A percentile compares a stretch with the other conserved stretches of the same genome.
phyloP scores from a whole-genome alignment of 2,113 vertebrate species.

The Scalopus aquaticus region DNA sequence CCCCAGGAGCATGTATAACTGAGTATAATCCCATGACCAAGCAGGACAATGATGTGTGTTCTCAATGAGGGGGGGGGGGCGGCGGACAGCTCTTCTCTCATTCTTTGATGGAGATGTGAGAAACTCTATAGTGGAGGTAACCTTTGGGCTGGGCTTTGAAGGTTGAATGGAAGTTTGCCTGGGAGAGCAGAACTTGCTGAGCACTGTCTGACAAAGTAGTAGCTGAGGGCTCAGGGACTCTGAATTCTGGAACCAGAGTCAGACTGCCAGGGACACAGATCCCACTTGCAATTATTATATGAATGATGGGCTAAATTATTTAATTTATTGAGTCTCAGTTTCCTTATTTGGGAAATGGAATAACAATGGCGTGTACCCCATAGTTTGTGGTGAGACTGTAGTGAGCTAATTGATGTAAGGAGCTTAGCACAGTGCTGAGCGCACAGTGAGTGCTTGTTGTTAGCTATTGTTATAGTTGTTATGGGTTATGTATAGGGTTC shows the following conservation, averaged over 20 bases:
- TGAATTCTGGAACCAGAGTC: not conserved
- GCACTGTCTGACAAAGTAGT: not conserved
- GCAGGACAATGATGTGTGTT: not conserved
- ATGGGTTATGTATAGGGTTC: not conserved
- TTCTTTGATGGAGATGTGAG: not conserved
- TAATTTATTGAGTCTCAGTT: not conserved
- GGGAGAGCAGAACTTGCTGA: not conserved
- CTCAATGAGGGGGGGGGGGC: not conserved
- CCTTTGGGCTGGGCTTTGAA: not conserved
- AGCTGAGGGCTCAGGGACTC: not conserved
- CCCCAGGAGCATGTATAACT: not conserved
- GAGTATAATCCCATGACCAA: not conserved
- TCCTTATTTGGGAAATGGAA: slow-evolving; percentile 15
- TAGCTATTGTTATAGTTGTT: not conserved
- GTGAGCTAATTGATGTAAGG: not conserved
- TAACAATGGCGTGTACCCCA: not conserved
- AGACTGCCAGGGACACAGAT: not conserved
- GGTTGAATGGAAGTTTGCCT: not conserved
- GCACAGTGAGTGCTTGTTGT: not conserved
- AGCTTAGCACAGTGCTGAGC: not conserved
- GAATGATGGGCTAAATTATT: not conserved
- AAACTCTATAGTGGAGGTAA: not conserved
- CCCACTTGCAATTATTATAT: not conserved
- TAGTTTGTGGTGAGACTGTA: not conserved
- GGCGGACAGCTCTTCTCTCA: not conserved